Evolutionary conservation across 2,797 vertebrate genomes (phyloP), one percentile per base, ranked within the genome.

Genomic region (Lithobates sylvaticus): DNA sequence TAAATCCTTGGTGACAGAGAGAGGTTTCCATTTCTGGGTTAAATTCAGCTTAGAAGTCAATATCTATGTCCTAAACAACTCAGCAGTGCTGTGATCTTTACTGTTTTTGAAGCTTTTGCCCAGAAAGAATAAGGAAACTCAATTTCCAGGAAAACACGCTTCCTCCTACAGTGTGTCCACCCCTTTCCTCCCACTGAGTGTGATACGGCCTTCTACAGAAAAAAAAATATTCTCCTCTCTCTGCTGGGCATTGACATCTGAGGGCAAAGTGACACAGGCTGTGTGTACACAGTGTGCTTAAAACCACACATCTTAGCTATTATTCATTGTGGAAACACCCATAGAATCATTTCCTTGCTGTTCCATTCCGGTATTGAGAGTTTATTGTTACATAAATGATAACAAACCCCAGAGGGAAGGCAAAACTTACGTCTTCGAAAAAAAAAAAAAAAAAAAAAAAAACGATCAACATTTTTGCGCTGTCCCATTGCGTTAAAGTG

Each of bases 111-210:
- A 15, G 21, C 16, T 54, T 54, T 18, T 54, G 50, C 50, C 0
- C 50, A 54, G 16, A 76, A 54, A 64, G 23, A 12, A 64, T 15
- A 54, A 26, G 5, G 36, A 78, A 65, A 65, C 15, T 32, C 7
- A n/a, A 64, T 34, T 78, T 78, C 58, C 76, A 54, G 64, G 58
- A 65, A 77, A 78, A 42, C 34, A n/a, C 1, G 39, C 58, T 78
- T 78, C 36, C 61, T 65, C 23, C 34, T 78, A 16, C 21, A 26
- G 8, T 12, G 75, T 36, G 34, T n/a, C 75, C 58, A 64, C 58
- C 76, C 75, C 10, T 44, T 26, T 42, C 76, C 76, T 65, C 76
- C 76, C 61, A 78, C 58, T 15, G 18, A 15, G 32, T 8, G 13
- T 3, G 65, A 64, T 23, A 16, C 39, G 15, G 36, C 76, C 58